Percentiles rank a stretch among this genome's conserved stretches.
These are phyloP conservation scores for Gobionotothen gibberifrons DNA, from an alignment of 2,797 vertebrate genomes.

Conservation along the genomic window DNA sequence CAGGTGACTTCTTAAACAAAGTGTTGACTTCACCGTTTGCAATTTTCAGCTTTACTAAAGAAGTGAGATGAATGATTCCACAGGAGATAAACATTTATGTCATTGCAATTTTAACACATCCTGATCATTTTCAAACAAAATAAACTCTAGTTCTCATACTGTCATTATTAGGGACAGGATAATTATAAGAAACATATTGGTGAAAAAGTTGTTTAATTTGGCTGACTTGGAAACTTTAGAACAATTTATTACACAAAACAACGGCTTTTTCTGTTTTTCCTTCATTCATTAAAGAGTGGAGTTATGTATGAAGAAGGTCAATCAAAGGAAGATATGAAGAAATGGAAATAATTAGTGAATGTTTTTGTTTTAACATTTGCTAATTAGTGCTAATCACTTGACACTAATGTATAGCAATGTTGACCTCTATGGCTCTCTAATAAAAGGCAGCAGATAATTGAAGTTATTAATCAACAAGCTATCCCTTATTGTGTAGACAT, in stretches of 20 bases:
- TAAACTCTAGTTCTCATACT: not conserved
- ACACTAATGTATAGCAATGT: not conserved
- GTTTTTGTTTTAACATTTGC: not conserved
- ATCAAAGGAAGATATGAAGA: not conserved
- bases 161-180: conserved; percentile 12
- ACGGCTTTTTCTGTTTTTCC: not conserved
- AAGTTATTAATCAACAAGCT: not conserved
- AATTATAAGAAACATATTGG: conserved; percentile 13
- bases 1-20: conserved; percentile 41
- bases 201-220: not conserved
- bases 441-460: not conserved
- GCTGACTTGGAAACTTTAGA: not conserved
- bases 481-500: not conserved
- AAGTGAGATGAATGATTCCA: conserved; percentile 23
- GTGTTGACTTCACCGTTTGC: conserved; percentile 20
- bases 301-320: not conserved
- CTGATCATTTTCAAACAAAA: conserved; percentile 7
- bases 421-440: no score
- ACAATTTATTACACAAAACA: not conserved
- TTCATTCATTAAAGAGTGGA: not conserved
- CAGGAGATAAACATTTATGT: not conserved
- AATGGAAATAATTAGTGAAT: no score
- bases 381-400: not conserved
- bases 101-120: not conserved
- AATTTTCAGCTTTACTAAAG: conserved; percentile 21